Evolutionary conservation across 2,888 invertebrate genomes (phyloP).

Genomic region (Tipula unca): DNA sequence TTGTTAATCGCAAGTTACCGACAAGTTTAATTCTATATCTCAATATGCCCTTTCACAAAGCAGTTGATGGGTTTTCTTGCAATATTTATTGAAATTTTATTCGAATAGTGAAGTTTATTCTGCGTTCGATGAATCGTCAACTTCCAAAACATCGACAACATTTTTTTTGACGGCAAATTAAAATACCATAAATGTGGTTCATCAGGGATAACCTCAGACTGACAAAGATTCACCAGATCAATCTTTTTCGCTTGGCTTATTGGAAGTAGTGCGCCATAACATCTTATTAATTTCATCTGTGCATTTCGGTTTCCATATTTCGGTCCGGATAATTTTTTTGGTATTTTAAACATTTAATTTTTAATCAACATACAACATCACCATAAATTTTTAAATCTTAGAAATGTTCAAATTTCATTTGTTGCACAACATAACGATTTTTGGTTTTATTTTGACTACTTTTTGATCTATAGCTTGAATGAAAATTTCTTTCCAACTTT

Average conservation of each 20-base stretch:
- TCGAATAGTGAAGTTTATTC: too few relatives aligned
- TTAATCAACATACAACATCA: slow-evolving; percentile 9
- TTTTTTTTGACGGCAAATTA: neutral
- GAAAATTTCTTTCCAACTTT: slow-evolving; percentile 16
- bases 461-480: neutral
- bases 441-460: too few relatives aligned
- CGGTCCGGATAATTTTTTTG: slow-evolving; percentile 14
- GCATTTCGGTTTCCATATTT: neutral
- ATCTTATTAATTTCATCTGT: neutral
- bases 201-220: slow-evolving; percentile 18
- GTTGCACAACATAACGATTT: neutral
- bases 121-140: too few relatives aligned
- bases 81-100: too few relatives aligned
- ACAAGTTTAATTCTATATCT: too few relatives aligned
- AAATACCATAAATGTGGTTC: slow-evolving; percentile 19
- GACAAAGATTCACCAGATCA: slow-evolving; percentile 16
- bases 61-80: too few relatives aligned
- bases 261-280: neutral
- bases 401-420: neutral
- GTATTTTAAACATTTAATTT: slow-evolving; percentile 19
- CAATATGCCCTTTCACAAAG: too few relatives aligned
- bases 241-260: slow-evolving; percentile 18
- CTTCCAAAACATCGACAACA: too few relatives aligned
- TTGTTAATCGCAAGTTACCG: too few relatives aligned
- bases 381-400: neutral